Evolutionary conservation across 2,797 vertebrate genomes (phyloP), one percentile per base, ranked within the genome.

Genomic region (Okamejei kenojei): DNA sequence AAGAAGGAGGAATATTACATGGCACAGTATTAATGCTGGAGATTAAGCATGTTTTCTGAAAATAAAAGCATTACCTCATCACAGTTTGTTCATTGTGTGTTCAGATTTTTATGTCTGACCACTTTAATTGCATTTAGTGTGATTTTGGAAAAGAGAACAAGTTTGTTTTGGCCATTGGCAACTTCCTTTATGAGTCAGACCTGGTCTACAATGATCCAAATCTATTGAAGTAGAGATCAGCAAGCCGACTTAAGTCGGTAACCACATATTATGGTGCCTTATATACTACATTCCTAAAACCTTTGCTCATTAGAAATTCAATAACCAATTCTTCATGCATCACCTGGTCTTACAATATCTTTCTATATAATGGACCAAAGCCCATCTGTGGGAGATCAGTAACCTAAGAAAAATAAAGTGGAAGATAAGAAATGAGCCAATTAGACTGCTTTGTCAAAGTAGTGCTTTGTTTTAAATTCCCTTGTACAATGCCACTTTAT

Each of bases 171-270:
- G 68, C 68, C 68, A 19, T 71, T 71, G 68, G 68, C 10, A 15
- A 86, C 63, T 32, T 86, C 82, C 58, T 86, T 65, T 61, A 86
- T 29, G 63, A 63, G 58, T 86, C 58, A 86, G 82, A 86, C 82
- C 65, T 86, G 82, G 82, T 58, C 61, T 58, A 86, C 65, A 21
- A 17, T 88, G 63, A 68, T 88, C 84, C 84, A 88, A 68, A 68
- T 65, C 63, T 35, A 88, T 88, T 88, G 84, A 88, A 88, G 63
- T 35, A 68, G n/a, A 63, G 68, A 68, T 65, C 35, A 88, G 61
- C 61, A 88, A 17, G 65, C 84, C 19, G n/a, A 65, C 17, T 58
- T 82, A 26, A 82, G 29, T 58, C 11, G 80, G 38, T 54, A 86
- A 58, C 58, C 82, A 65, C 61, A 65, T 26, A 63, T 9, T n/a